Base-by-base conservation (phyloP, 1,140 invertebrate species). In the Pomacea maculata region DNA sequence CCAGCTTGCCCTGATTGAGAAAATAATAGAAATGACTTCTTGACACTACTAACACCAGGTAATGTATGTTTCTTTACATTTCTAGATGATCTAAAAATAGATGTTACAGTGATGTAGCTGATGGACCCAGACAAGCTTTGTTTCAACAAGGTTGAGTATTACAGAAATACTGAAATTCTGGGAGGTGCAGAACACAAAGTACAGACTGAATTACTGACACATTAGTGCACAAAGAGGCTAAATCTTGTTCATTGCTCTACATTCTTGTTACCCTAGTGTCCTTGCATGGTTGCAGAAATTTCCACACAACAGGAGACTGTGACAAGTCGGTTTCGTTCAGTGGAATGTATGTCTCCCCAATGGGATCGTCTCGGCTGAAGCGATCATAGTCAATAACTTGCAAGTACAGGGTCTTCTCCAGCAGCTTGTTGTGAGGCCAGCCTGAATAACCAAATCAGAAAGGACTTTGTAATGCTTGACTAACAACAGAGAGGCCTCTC, bases 291-390 rank as follows among this genome's bases (percentile, higher is more conserved):
- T 89, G 87, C 65, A 91, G 82, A 81, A 86, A 88, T 79, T 87
- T 87, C 89, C 90, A 91, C 75, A 86, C 82, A 7, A 86, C 84
- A 17, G 88, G 87, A 34, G 87, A 84, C 79, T 95, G 94, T 12
- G 95, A 94, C 71, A 97, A 92, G 88, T 96, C 95, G 71, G 97
- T 93, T 34, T 93, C 94, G 45, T 94, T 94, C 80, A 98, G 91
- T 21, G 95, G 95, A 83, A 95, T 96, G 83, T 98, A 95, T n/a
- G 98, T 96, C 92, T 99, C 98, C 25, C 98, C 98, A 80, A 99
- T 98, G 79, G 99, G 96, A 88, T 99, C 97, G 89, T 99, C 98
- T 29, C 97, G 94, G 55, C 97, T 98, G 91, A 99, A 99, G 89
- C 97, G 94, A 92, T 99, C 98, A 91, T 99, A 99, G 91, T 97